Base-by-base conservation (phyloP, 2,113 vertebrate genomes). In the Panthera uncia region DNA sequence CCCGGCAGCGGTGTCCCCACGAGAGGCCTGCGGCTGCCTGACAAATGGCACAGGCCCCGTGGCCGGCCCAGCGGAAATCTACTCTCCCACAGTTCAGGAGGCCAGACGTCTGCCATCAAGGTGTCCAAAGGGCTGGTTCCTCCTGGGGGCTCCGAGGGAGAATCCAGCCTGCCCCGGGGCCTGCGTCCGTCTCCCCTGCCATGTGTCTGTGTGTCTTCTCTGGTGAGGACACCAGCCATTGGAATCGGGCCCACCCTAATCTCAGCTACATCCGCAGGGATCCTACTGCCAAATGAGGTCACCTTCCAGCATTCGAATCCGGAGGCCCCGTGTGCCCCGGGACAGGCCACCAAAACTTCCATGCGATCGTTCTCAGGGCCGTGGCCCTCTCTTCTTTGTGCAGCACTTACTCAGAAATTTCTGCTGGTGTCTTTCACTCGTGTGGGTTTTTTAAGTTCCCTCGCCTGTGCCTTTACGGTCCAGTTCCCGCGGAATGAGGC, bases 1-100 rank as follows among this genome's bases (percentile, higher is more conserved):
- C 4, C n/a, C 36, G 4, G 61, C 57, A 1, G 7, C 0, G 1
- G 45, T 1, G 45, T 36, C 41, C 7, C 0, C 33, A 4, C 0
- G 12, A 7, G 31, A 18, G 55, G 5, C 38, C 15, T 1, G 1
- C 7, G 10, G 1, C 1, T 4, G 7, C 8, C 3, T 4, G 7
- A 5, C 38, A 50, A 13, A 38, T 5, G 3, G 55, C 45, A 41
- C 27, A 29, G 10, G 10, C n/a, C 1, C 1, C 33, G 29, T 2
- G 48, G 45, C n/a, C 55, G 1, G 0, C 48, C 10, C 5, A 10
- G 48, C 1, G 15, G 18, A 7, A 69, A 27, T 14, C n/a, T 23
- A 5, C 6, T 29, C 69, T 25, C 5, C 2, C 57, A 2, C 0
- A 1, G 63, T 7, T 21, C 33, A 3, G 13, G 27, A 33, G 48